Evolutionary conservation across 2,113 vertebrate genomes (phyloP).

Genomic region (Bubo blakistoni): DNA sequence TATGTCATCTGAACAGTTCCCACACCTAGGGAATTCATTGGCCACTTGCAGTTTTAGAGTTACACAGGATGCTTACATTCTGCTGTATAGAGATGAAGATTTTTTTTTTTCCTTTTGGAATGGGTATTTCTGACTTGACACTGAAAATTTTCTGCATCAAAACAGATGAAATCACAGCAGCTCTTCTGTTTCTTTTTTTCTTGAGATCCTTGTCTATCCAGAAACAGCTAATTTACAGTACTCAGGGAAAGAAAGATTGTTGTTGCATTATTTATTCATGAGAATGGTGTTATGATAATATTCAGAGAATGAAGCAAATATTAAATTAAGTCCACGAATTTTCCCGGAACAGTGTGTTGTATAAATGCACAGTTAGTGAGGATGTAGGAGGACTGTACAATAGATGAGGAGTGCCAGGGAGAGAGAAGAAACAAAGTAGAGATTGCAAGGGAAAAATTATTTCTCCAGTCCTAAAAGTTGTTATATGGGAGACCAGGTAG

Average conservation of each 20-base stretch:
- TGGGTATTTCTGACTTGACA: neutral
- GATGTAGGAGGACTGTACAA: neutral
- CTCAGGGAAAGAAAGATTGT: neutral
- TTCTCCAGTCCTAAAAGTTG: neutral
- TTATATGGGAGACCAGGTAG: neutral
- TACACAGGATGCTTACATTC: neutral
- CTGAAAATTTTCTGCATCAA: neutral
- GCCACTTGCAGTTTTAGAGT: neutral
- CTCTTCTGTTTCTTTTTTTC: neutral
- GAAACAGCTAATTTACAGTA: neutral
- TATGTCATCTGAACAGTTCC: neutral
- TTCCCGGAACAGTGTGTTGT: fast-evolving
- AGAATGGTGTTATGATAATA: neutral
- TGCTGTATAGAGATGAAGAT: neutral
- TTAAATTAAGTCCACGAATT: neutral
- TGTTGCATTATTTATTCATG: neutral
- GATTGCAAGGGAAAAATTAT: neutral
- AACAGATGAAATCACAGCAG: neutral
- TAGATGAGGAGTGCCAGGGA: neutral
- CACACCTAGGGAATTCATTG: neutral
- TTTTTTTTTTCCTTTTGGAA: neutral
- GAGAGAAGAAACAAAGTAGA: neutral
- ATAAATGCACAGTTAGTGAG: neutral
- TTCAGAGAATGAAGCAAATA: neutral
- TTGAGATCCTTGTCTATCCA: neutral